Conservation (phyloP, 2,113 vertebrate genomes). For the Periophthalmodon schlosseri region DNA sequence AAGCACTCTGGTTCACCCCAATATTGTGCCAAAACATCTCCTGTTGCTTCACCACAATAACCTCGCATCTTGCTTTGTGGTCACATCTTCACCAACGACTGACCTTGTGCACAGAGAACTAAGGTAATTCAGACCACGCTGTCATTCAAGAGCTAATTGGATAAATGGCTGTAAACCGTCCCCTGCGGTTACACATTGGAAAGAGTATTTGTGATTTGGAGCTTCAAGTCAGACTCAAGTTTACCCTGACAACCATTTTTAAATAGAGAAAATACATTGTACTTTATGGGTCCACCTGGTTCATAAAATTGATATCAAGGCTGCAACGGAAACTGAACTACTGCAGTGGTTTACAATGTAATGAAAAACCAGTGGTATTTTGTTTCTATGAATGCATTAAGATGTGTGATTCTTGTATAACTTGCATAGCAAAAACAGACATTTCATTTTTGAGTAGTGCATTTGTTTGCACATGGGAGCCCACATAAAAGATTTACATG, state of each 20-base stretch:
- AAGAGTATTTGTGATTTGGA: slow-evolving; percentile 32
- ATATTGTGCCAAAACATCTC: slow-evolving; percentile 51
- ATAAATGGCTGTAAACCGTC: slow-evolving; percentile 57
- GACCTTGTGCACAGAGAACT: slow-evolving; percentile 39
- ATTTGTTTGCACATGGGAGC: slow-evolving; percentile 37
- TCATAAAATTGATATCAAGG: slow-evolving; percentile 47
- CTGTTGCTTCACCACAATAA: slow-evolving; percentile 44
- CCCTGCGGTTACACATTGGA: slow-evolving; percentile 35
- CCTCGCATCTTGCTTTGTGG: slow-evolving; percentile 50
- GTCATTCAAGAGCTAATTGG: slow-evolving; percentile 44
- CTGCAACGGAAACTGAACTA: slow-evolving; percentile 50
- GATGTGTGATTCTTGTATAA: slow-evolving; percentile 29
- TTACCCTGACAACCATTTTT: slow-evolving; percentile 48
- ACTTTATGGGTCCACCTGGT: slow-evolving; percentile 25
- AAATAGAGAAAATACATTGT: slow-evolving; percentile 35
- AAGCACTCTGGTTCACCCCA: slow-evolving; percentile 50
- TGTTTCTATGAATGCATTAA: slow-evolving; percentile 28
- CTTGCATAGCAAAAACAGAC: slow-evolving; percentile 15
- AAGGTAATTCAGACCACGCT: slow-evolving; percentile 18
- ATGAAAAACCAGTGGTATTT: slow-evolving; percentile 32
- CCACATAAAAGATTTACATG: slow-evolving; percentile 47
- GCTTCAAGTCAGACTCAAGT: slow-evolving; percentile 41
- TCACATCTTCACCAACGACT: slow-evolving; percentile 42
- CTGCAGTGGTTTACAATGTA: slow-evolving; percentile 38
- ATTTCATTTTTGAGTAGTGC: slow-evolving; percentile 27